These are phyloP conservation scores for Horisme vitalbata DNA, from an alignment of 2,888 invertebrate species.

Conservation along the genomic window DNA sequence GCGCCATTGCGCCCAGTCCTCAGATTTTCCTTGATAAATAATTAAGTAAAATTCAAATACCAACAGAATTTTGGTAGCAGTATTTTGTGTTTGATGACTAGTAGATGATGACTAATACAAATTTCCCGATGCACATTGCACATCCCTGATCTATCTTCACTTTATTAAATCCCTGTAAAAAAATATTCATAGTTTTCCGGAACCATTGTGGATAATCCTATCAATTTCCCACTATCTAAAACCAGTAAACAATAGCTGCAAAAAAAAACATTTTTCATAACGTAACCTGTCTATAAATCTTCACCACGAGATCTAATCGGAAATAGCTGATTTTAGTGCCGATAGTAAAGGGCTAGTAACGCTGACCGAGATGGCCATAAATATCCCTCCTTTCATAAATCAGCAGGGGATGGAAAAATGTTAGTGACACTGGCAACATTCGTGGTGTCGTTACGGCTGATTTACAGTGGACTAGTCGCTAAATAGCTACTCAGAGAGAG, in stretches of 20 bases:
- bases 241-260: constrained; percentile 18
- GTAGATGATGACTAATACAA: too few relatives aligned
- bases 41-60: too few relatives aligned
- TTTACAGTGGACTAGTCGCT: constrained; percentile 25
- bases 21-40: too few relatives aligned
- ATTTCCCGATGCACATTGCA: too few relatives aligned
- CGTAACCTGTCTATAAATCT: constrained; percentile 36
- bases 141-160: too few relatives aligned
- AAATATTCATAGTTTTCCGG: too few relatives aligned
- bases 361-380: constrained; percentile 51
- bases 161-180: too few relatives aligned
- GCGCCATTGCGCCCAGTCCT: too few relatives aligned
- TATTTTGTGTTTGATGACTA: too few relatives aligned
- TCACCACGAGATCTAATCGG: constrained; percentile 34
- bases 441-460: constrained; percentile 39
- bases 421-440: constrained; percentile 47
- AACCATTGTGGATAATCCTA: background rate
- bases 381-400: constrained; percentile 53
- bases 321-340: constrained; percentile 44
- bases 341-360: constrained; percentile 38
- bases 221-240: constrained; percentile 1
- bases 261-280: constrained; percentile 33
- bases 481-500: constrained; percentile 16
- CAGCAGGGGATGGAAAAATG: constrained; percentile 44
- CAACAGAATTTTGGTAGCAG: too few relatives aligned